Evolutionary conservation across 2,113 vertebrate species (phyloP).

Genomic region (Salminus brasiliensis): DNA sequence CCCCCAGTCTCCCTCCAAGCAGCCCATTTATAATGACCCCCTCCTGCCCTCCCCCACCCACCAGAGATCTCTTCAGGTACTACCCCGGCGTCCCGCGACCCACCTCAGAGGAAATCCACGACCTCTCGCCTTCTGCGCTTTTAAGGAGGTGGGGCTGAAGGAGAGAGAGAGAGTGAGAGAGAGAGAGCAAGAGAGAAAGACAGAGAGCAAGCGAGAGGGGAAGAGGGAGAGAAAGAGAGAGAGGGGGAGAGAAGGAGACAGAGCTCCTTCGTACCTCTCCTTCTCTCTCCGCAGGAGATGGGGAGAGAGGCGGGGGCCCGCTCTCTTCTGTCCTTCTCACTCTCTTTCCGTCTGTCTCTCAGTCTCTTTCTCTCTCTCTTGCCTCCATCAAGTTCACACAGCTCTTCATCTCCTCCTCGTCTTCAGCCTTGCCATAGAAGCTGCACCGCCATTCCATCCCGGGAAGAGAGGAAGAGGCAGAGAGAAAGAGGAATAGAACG

Average conservation of each 20-base stretch:
- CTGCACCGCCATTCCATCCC: neutral
- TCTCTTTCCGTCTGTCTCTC: constrained; percentile 37
- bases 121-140: constrained; percentile 52
- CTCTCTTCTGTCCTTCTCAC: constrained; percentile 41
- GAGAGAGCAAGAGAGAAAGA: constrained; percentile 6
- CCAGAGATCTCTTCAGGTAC: constrained; percentile 46
- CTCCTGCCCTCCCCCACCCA: constrained; percentile 11
- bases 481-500: neutral
- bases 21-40: constrained; percentile 7
- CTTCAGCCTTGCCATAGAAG: constrained; percentile 21
- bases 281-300: constrained; percentile 42
- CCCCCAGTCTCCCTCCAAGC: constrained; percentile 3
- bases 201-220: neutral
- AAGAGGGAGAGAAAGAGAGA: constrained; percentile 9
- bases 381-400: constrained; percentile 7
- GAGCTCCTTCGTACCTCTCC: constrained; percentile 36
- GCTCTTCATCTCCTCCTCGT: constrained; percentile 4
- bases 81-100: constrained; percentile 25
- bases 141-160: constrained; percentile 27
- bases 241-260: neutral
- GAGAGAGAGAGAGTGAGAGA: neutral
- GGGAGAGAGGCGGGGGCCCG: constrained; percentile 3
- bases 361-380: constrained; percentile 33
- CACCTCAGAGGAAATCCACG: constrained; percentile 40
- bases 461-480: neutral